Evolutionary conservation across 2,113 vertebrate species (phyloP), one percentile per base, ranked within the genome.

Genomic region (Elephantulus edwardii): DNA sequence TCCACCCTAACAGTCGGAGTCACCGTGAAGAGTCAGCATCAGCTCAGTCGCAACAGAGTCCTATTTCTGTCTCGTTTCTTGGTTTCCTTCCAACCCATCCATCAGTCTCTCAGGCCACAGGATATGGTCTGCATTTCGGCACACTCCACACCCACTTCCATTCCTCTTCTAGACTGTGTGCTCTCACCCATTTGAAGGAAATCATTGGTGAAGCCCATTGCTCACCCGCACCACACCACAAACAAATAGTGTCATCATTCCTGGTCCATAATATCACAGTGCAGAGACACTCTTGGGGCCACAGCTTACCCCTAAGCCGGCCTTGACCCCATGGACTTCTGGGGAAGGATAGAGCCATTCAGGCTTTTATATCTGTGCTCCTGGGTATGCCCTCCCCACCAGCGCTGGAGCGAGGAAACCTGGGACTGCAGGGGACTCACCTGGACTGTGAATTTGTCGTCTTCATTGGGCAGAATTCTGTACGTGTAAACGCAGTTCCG

Each of bases 401-500:
- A 24, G 16, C 1, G 74, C 1, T 4, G 13, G 16, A 11, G 66
- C 44, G 33, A 14, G 38, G 50, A 40, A 35, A 4, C 35, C n/a
- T 30, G 9, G 3, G 9, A 3, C 8, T 12, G 4, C 8, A 7
- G 10, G 3, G 11, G 52, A 91, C 98, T 97, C 96, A 99, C 99
- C 98, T 99, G 99, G 48, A 99, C 99, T 52, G 98, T 99, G 50
- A 99, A 98, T 91, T 98, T 98, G 44, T 98, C 98, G 3, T 99
- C 99, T 79, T 99, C 98, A 91, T 98, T 99, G 0, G 98, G 98
- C 93, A 99, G 97, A 94, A 99, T 99, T 95, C 99, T 98, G 97
- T 99, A 99, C 0, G 99, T 99, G 95, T 99, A 99, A 84, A 99
- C 99, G 0, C 98, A 99, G 46, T 99, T 99, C 96, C 98, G 98